These are phyloP conservation scores for Eristalis tenax DNA, from an alignment of 2,888 invertebrate genomes.

Conservation along the genomic window DNA sequence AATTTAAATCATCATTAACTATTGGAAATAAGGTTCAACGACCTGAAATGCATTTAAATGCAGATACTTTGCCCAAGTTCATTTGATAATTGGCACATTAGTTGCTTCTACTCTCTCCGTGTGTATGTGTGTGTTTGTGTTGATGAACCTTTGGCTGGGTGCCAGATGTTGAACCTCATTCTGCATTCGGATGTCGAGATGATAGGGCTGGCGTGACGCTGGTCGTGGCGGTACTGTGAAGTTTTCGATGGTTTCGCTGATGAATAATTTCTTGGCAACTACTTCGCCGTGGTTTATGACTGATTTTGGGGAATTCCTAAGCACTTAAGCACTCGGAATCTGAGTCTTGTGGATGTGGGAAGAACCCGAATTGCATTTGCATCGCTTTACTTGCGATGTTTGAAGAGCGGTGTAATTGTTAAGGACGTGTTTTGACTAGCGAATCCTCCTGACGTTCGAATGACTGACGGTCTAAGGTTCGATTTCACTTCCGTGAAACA, in stretches of 20 bases:
- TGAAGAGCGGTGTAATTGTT: not conserved
- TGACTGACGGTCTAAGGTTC: too few species aligned
- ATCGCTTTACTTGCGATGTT: not conserved
- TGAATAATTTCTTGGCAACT: conserved; percentile 40
- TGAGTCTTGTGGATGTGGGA: not conserved
- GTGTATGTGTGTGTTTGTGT: conserved; percentile 5
- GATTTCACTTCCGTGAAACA: too few species aligned
- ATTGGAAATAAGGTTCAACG: conserved; percentile 50
- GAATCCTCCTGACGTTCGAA: too few species aligned
- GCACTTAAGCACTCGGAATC: not conserved
- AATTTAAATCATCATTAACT: conserved; percentile 18
- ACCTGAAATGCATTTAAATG: conserved; percentile 65
- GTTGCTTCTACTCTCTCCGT: not conserved
- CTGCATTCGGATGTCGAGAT: not conserved
- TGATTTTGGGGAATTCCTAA: not conserved
- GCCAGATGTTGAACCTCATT: conserved; percentile 50
- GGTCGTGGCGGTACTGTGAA: not conserved
- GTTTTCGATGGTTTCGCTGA: conserved; percentile 3
- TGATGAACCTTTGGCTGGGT: conserved; percentile 49
- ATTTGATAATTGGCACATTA: conserved; percentile 63
- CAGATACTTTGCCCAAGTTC: conserved; percentile 58
- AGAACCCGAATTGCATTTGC: not conserved
- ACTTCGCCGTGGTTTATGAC: conserved; percentile 4
- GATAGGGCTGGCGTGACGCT: not conserved
- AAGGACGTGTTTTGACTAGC: too few species aligned